Percentiles rank a stretch among this genome's conserved stretches.
Evolutionary conservation across 2,113 vertebrate species (phyloP).

Genomic region (Balaenoptera acutorostrata): DNA sequence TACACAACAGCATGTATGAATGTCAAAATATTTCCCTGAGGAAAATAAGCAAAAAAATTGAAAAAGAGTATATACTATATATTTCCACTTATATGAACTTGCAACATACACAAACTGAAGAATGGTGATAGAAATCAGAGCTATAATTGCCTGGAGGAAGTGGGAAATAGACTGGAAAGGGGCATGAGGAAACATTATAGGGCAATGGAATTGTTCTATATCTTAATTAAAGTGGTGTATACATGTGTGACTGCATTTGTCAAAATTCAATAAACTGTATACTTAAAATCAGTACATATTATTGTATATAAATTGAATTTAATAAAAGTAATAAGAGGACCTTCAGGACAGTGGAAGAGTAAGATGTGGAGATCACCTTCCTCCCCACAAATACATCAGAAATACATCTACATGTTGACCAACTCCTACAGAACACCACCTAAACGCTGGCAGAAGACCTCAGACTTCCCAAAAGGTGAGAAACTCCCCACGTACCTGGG

Average conservation of each 20-base stretch:
- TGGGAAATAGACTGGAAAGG: background rate
- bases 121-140: background rate
- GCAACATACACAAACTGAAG: background rate
- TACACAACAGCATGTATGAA: background rate
- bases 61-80: background rate
- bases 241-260: background rate
- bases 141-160: background rate
- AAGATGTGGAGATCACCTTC: too few species aligned
- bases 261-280: background rate
- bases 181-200: background rate
- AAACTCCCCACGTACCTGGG: too few species aligned
- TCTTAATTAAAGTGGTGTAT: background rate
- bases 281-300: background rate
- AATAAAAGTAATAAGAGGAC: background rate
- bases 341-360: too few species aligned
- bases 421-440: too few species aligned
- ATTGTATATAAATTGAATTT: background rate
- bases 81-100: background rate
- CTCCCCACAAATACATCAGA: too few species aligned
- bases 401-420: too few species aligned
- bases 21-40: background rate
- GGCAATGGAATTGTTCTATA: background rate
- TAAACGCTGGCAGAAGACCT: too few species aligned
- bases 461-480: too few species aligned
- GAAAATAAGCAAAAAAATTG: background rate